Conservation (phyloP, 2,113 vertebrate genomes). For the Solenodon paradoxus region DNA sequence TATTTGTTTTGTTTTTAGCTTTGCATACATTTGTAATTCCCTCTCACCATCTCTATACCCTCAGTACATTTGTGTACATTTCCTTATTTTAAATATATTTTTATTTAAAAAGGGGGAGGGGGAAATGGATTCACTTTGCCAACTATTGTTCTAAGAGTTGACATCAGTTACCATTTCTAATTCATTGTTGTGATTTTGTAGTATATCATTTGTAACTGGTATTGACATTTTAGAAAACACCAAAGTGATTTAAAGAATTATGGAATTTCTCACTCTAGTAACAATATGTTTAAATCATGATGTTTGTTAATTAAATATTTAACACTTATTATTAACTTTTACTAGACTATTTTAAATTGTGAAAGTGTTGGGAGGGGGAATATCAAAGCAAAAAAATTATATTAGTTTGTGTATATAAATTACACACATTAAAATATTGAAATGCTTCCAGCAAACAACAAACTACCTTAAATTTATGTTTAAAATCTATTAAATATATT, state of each 20-base stretch:
- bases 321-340: constrained; percentile 63
- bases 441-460: constrained; percentile 71
- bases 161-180: constrained; percentile 67
- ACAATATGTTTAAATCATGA: constrained; percentile 43
- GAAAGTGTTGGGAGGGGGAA: constrained; percentile 34
- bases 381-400: constrained; percentile 21
- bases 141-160: constrained; percentile 58
- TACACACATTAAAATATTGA: constrained; percentile 43
- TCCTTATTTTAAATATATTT: constrained; percentile 68
- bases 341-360: constrained; percentile 62
- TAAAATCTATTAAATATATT: constrained; percentile 44
- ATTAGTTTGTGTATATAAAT: constrained; percentile 48
- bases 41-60: constrained; percentile 21
- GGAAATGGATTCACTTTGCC: constrained; percentile 43
- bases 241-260: constrained; percentile 58
- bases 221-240: constrained; percentile 65
- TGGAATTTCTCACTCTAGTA: constrained; percentile 45
- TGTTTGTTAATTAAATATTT: constrained; percentile 60
- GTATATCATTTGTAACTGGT: constrained; percentile 58
- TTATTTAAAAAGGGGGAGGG: neutral
- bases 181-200: constrained; percentile 47
- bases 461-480: constrained; percentile 67
- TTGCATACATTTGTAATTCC: constrained; percentile 65
- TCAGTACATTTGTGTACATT: constrained; percentile 70
- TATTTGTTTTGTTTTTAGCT: constrained; percentile 58